These are phyloP conservation scores for Hydrotaea cyrtoneurina DNA, from an alignment of 2,888 invertebrate species.

Conservation along the genomic window DNA sequence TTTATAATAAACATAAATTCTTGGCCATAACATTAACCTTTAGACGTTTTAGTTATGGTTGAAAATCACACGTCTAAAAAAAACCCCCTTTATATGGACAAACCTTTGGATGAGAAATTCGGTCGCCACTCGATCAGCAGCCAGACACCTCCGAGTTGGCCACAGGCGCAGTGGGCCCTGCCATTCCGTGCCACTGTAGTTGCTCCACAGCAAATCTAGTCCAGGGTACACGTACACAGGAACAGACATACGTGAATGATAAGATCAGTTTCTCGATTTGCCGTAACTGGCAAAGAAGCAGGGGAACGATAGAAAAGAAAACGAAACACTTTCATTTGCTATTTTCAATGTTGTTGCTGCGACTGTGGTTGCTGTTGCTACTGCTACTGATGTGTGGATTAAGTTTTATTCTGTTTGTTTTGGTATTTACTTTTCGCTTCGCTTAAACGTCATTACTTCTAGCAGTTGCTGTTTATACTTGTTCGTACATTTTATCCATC, in stretches of 20 bases:
- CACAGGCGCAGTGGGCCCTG: too few relatives aligned
- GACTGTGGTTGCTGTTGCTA: too few relatives aligned
- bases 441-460: slow-evolving; percentile 9
- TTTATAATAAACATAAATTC: too few relatives aligned
- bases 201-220: neutral
- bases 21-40: too few relatives aligned
- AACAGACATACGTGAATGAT: neutral
- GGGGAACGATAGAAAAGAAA: neutral
- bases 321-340: neutral
- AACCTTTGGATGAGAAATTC: too few relatives aligned
- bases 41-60: too few relatives aligned
- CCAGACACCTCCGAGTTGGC: too few relatives aligned
- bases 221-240: neutral
- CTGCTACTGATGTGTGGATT: neutral
- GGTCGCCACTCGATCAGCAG: too few relatives aligned
- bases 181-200: neutral
- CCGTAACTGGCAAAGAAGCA: neutral
- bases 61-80: too few relatives aligned
- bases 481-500: slow-evolving; percentile 2
- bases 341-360: neutral
- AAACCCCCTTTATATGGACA: too few relatives aligned
- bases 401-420: slow-evolving; percentile 22
- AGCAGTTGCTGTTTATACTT: neutral
- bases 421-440: neutral
- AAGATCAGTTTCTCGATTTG: neutral